Evolutionary conservation across 1,140 invertebrate species (phyloP).

Genomic region (Octopus bimaculoides): DNA sequence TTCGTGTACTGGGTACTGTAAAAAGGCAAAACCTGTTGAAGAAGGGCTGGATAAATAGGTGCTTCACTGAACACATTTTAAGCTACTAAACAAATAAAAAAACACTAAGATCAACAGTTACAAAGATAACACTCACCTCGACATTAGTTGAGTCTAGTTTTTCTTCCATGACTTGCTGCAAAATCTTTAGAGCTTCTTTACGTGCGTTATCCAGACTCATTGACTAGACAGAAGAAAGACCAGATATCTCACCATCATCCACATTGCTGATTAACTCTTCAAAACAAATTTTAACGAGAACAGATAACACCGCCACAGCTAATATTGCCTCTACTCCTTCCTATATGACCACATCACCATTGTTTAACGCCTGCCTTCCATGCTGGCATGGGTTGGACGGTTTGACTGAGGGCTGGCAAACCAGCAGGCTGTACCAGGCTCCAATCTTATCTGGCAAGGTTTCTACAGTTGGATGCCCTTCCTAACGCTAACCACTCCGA

Average conservation of each 20-base stretch:
- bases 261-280: no score
- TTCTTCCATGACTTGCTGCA: slow-evolving; percentile 99
- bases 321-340: no score
- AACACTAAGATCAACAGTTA: not conserved
- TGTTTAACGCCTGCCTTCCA: no score
- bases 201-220: slow-evolving; percentile 96
- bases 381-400: no score
- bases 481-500: no score
- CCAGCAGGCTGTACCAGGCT: no score
- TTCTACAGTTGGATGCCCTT: no score
- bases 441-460: no score
- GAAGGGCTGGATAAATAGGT: not conserved
- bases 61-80: not conserved
- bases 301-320: no score
- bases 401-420: no score
- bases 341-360: no score
- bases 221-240: slow-evolving; percentile 66
- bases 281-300: no score
- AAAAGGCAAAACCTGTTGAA: not conserved
- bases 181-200: slow-evolving; percentile 85
- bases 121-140: slow-evolving; percentile 67
- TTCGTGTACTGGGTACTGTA: not conserved
- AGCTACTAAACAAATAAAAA: not conserved
- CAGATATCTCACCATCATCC: not conserved
- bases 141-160: slow-evolving; percentile 97